A percentile compares a stretch with the other conserved stretches of the same genome.
These are phyloP conservation scores for Zhuqinia jingwanae DNA, from an alignment of 2,888 invertebrate genomes.

Conservation along the genomic window DNA sequence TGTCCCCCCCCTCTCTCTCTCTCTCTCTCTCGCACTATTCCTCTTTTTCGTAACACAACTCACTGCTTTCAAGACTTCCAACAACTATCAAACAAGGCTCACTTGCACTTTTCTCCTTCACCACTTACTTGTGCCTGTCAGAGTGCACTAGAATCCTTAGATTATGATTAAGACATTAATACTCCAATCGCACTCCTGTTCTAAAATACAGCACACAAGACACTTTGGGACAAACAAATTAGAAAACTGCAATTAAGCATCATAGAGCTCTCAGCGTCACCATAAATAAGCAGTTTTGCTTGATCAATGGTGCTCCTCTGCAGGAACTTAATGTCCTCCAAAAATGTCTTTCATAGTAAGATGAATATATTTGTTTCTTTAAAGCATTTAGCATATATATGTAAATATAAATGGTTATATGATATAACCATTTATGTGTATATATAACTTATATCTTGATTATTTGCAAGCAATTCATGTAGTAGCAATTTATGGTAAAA, in stretches of 20 bases:
- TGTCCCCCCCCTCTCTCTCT: constrained; percentile 10
- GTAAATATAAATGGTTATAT: no score
- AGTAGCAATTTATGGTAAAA: no score
- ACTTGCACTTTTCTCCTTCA: constrained; percentile 5
- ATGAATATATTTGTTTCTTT: not conserved
- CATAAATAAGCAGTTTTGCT: constrained; percentile 1
- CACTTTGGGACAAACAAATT: not conserved
- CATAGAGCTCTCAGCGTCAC: not conserved
- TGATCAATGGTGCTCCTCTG: constrained; percentile 5
- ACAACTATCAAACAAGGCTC: not conserved
- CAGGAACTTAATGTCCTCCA: not conserved
- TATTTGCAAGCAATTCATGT: no score
- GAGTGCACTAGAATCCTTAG: not conserved
- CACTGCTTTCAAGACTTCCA: not conserved
- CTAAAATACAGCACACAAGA: not conserved
- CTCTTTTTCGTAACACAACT: no score
- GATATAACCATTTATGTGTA: no score
- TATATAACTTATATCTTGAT: no score
- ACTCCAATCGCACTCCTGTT: not conserved
- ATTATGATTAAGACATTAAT: not conserved
- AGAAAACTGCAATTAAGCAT: not conserved
- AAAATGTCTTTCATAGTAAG: constrained; percentile 1
- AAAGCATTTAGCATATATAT: no score
- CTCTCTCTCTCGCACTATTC: constrained; percentile 13
- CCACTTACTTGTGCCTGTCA: constrained; percentile 10